A percentile compares a stretch with the other conserved stretches of the same genome.
Evolutionary conservation across 2,888 invertebrate genomes (phyloP).

Genomic region (Tethea ocularis): DNA sequence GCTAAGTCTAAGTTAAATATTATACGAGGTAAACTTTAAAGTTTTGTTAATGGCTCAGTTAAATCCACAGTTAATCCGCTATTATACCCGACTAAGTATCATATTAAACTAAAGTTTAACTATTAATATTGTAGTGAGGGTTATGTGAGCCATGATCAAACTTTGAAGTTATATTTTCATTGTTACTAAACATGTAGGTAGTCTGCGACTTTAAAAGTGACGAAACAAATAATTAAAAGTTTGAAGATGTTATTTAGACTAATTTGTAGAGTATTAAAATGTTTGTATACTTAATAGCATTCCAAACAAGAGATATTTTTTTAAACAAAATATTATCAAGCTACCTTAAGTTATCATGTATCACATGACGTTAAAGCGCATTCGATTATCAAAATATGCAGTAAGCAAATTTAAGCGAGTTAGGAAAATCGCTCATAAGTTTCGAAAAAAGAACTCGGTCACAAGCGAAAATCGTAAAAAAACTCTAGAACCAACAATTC

Average conservation of each 20-base stretch:
- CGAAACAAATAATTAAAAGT: background rate
- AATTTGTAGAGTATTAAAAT: too few relatives aligned
- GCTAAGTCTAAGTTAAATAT: conserved; percentile 19
- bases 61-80: conserved; percentile 33
- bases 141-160: conserved; percentile 13
- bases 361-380: too few relatives aligned
- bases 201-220: background rate
- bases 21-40: conserved; percentile 22
- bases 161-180: background rate
- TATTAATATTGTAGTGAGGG: conserved; percentile 25
- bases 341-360: too few relatives aligned
- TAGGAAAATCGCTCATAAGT: background rate
- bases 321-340: too few relatives aligned
- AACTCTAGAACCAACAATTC: background rate
- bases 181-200: background rate
- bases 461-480: conserved; percentile 7
- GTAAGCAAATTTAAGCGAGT: background rate
- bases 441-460: background rate
- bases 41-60: conserved; percentile 19
- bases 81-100: conserved; percentile 26
- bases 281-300: too few relatives aligned
- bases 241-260: too few relatives aligned
- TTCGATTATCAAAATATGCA: background rate
- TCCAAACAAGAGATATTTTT: too few relatives aligned
- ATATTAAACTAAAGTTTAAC: conserved; percentile 31